Conservation (phyloP, 1,140 invertebrate genomes). For the Halesus radiatus region DNA sequence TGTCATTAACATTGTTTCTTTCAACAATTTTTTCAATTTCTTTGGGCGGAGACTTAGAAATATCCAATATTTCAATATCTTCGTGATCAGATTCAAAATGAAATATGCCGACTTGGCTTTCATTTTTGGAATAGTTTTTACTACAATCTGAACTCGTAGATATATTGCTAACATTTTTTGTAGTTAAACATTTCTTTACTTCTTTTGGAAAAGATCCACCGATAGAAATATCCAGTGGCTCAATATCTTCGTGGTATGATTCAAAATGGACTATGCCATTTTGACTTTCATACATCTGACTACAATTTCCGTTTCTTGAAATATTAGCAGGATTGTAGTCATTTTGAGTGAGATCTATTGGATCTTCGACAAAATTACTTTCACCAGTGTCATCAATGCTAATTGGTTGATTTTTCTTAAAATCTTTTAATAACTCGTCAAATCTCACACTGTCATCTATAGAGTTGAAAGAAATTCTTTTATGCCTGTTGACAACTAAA, state of each 20-base stretch:
- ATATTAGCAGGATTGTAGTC: conserved; percentile 23
- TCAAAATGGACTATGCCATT: conserved; percentile 58
- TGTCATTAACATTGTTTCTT: too few relatives aligned
- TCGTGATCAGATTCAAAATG: too few relatives aligned
- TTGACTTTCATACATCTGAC: conserved; percentile 40
- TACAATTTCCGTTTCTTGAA: conserved; percentile 29
- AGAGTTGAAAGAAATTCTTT: conserved; percentile 23
- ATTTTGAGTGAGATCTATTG: conserved; percentile 29
- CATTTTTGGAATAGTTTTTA: conserved; percentile 23
- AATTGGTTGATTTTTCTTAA: conserved; percentile 3
- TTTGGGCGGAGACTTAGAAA: too few relatives aligned
- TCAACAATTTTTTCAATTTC: too few relatives aligned
- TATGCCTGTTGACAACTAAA: not conserved
- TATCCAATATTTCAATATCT: too few relatives aligned
- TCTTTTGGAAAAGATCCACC: not conserved
- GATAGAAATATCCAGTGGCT: conserved; percentile 1
- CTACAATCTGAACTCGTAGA: not conserved
- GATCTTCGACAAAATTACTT: conserved; percentile 7
- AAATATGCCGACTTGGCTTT: not conserved
- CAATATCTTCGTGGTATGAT: conserved; percentile 49
- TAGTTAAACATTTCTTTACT: not conserved
- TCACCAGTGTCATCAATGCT: not conserved
- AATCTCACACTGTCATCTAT: conserved; percentile 12
- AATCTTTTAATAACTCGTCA: conserved; percentile 20
- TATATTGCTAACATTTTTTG: not conserved